Percentiles rank a stretch among this genome's conserved stretches.
These are phyloP conservation scores for Catalaphyllia jardinei DNA, from an alignment of 64 coral and sea anemone genomes.

Conservation along the genomic window DNA sequence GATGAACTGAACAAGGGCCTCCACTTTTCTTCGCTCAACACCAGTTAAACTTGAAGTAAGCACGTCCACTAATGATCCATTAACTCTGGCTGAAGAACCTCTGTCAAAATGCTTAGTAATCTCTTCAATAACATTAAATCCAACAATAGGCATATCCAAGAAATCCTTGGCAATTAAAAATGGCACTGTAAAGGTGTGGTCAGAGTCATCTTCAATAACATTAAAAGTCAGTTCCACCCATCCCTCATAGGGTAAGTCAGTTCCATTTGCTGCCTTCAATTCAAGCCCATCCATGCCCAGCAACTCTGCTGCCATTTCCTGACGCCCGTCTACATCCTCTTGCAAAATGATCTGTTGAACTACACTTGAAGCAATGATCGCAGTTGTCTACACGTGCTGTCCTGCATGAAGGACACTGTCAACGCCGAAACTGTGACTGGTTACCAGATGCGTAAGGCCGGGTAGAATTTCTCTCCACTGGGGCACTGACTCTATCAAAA, in stretches of 20 bases:
- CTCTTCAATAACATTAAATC: no score
- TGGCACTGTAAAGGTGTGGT: constrained; percentile 51
- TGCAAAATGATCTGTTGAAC: constrained; percentile 54
- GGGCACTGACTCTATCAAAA: constrained; percentile 16
- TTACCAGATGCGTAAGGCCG: neutral
- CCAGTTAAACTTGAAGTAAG: no score
- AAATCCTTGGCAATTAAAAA: constrained; percentile 31
- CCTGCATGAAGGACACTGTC: neutral
- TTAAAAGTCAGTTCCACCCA: constrained; percentile 65
- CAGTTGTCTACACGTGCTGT: constrained; percentile 23
- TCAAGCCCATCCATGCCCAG: constrained; percentile 53
- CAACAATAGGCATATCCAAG: constrained; percentile 59
- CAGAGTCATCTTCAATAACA: neutral
- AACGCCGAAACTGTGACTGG: constrained; percentile 1
- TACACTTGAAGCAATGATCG: constrained; percentile 56
- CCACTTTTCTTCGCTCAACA: no score
- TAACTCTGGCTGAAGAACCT: no score
- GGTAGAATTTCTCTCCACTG: neutral
- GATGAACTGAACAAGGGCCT: no score
- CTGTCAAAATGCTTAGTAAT: no score
- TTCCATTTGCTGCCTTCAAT: constrained; percentile 62
- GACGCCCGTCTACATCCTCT: constrained; percentile 39
- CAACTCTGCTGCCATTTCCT: constrained; percentile 48
- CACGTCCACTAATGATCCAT: no score
- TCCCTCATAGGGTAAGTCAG: constrained; percentile 42